Evolutionary conservation across 2,888 invertebrate species (phyloP).

Genomic region (Xestia xanthographa): DNA sequence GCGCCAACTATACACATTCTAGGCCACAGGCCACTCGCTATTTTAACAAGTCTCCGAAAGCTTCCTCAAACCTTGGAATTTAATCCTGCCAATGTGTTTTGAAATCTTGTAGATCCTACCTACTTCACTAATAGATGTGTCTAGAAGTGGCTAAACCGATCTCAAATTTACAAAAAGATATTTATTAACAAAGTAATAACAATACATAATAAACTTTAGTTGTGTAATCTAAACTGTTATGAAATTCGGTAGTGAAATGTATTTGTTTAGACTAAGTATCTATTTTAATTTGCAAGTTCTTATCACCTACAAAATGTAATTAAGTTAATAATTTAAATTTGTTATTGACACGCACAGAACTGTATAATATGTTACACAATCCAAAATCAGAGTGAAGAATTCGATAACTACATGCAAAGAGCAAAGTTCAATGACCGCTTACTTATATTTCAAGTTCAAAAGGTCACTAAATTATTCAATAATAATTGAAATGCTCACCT

Average conservation of each 20-base stretch:
- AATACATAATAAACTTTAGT: slow-evolving; percentile 3
- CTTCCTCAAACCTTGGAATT: slow-evolving; percentile 57
- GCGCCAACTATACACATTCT: slow-evolving; percentile 40
- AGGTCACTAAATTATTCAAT: slow-evolving; percentile 62
- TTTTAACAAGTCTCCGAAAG: slow-evolving; percentile 46
- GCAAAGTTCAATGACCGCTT: slow-evolving; percentile 76
- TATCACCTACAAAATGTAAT: slow-evolving; percentile 17
- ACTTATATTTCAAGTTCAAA: slow-evolving; percentile 68
- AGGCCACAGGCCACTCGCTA: slow-evolving; percentile 44
- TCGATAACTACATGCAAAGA: slow-evolving; percentile 60
- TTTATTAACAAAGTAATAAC: slow-evolving; percentile 6
- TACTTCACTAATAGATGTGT: slow-evolving; percentile 2
- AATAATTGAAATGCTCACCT: slow-evolving; percentile 76
- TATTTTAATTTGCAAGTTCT: slow-evolving; percentile 9
- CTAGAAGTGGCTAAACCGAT: neutral
- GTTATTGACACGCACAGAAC: slow-evolving; percentile 14
- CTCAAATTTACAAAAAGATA: neutral
- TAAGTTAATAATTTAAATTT: slow-evolving; percentile 10
- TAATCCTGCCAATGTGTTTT: slow-evolving; percentile 23
- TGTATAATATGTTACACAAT: slow-evolving; percentile 35
- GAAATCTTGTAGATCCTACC: slow-evolving; percentile 9
- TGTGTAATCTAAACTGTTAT: slow-evolving; percentile 3
- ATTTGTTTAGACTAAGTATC: slow-evolving; percentile 3
- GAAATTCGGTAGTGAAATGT: neutral
- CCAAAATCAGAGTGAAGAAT: slow-evolving; percentile 39